Evolutionary conservation across 2,797 vertebrate genomes (phyloP), one percentile per base, ranked within the genome.

Genomic region (Melanogrammus aeglefinus): DNA sequence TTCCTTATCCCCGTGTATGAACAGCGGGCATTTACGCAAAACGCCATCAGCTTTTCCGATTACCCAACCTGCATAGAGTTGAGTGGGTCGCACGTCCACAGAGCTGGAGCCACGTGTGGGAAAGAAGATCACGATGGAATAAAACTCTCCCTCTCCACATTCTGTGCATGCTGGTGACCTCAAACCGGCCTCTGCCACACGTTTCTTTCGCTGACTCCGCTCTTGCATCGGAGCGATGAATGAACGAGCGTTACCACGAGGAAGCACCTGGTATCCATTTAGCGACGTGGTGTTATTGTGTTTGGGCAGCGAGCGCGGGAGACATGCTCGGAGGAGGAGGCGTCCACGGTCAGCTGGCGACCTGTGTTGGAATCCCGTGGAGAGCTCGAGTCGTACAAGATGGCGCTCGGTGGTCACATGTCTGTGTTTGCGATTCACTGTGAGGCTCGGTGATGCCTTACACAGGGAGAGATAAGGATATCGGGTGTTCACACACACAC

Each of bases 251-350:
- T 31, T 6, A 0, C 79, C 77, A 41, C 13, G 72, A 90, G 89
- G 85, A 91, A 90, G 78, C 91, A 94, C 89, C 91, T 92, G 91
- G 87, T 86, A 88, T 86, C 83, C 84, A 92, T 94, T 91, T 89
- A 78, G 76, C 83, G 41, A 36, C 41, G 77, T 51, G 57, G 90
- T 86, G 80, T 80, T 90, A 86, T 88, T 88, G 87, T 88, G 80
- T 90, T 87, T 88, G 84, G 86, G 86, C 85, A 90, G 82, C 86
- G 82, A 77, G 76, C 79, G 75, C 80, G 88, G 72, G 63, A 80
- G 82, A 79, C 75, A 76, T 80, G 80, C 74, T 36, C 21, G 76
- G 31, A 33, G 31, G 31, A 76, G 78, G 21, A 75, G 71, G 35
- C 86, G 81, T 89, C 84, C 76, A 76, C 70, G 75, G 76, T 83